Conservation (phyloP, 2,113 vertebrate genomes). For the Prinia subflava region DNA sequence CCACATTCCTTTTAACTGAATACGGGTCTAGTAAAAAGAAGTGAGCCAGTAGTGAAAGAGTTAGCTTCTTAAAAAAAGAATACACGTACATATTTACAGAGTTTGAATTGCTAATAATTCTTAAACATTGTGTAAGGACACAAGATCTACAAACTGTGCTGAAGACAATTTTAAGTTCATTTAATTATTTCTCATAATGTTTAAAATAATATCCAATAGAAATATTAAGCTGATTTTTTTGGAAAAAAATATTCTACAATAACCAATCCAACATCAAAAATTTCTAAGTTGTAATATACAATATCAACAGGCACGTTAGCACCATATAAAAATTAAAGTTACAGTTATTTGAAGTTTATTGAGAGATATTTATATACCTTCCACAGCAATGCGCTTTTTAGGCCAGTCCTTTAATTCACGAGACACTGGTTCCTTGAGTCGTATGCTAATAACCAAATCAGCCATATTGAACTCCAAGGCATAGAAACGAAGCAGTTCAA, state of each 20-base stretch:
- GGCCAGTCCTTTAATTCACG: slow-evolving; percentile 94
- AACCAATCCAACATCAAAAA: background rate
- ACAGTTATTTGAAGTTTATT: background rate
- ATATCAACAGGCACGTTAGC: background rate
- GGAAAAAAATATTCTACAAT: background rate
- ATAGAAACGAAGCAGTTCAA: slow-evolving; percentile 93
- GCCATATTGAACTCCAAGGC: slow-evolving; percentile 87
- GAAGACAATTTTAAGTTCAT: background rate
- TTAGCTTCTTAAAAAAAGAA: background rate
- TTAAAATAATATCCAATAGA: background rate
- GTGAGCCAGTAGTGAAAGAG: background rate
- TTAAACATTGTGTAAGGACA: background rate
- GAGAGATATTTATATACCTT: slow-evolving; percentile 79
- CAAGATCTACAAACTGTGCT: background rate
- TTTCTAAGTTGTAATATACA: background rate
- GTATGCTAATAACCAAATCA: slow-evolving; percentile 87
- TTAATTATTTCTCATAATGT: background rate
- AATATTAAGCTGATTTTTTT: background rate
- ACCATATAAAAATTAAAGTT: background rate
- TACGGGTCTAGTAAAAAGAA: slow-evolving; percentile 82
- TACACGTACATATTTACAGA: background rate
- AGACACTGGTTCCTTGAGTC: slow-evolving; percentile 79
- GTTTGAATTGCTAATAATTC: background rate
- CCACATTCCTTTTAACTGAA: slow-evolving; percentile 89
- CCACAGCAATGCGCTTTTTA: slow-evolving; percentile 90